Percentiles rank a stretch among this genome's conserved stretches.
Conservation (phyloP, 92 coral and sea anemone genomes). For the Epizoanthus rinbou region DNA sequence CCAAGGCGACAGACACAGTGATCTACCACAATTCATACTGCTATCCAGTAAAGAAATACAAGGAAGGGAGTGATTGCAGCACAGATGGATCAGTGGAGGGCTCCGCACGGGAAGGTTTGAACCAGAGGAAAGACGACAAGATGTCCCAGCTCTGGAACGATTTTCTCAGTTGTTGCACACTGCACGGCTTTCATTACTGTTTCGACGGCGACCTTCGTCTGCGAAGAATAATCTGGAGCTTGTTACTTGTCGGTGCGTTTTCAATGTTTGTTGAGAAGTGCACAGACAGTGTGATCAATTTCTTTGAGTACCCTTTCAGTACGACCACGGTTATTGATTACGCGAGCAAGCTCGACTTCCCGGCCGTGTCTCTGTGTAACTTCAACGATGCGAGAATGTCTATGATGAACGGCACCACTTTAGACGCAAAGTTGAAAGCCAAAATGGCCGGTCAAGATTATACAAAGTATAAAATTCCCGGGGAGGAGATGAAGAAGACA, state of each 20-base stretch:
- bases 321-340: slow-evolving; percentile 81
- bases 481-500: slow-evolving; percentile 54
- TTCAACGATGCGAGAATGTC: slow-evolving; percentile 88
- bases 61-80: not conserved
- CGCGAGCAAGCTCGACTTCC: slow-evolving; percentile 70
- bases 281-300: slow-evolving; percentile 73
- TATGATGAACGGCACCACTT: slow-evolving; percentile 75
- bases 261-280: slow-evolving; percentile 83
- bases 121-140: slow-evolving; percentile 66
- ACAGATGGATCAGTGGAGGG: not conserved
- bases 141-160: slow-evolving; percentile 68
- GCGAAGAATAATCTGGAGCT: slow-evolving; percentile 77
- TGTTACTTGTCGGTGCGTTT: slow-evolving; percentile 75
- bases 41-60: slow-evolving; percentile 6
- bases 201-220: slow-evolving; percentile 80
- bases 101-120: slow-evolving; percentile 15
- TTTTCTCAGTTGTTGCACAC: slow-evolving; percentile 73
- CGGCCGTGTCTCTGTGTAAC: slow-evolving; percentile 86
- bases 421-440: slow-evolving; percentile 48
- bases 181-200: slow-evolving; percentile 89
- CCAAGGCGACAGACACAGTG: slow-evolving; percentile 28
- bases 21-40: slow-evolving; percentile 37
- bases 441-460: slow-evolving; percentile 62
- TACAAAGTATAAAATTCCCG: slow-evolving; percentile 13
- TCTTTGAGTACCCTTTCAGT: slow-evolving; percentile 79